These are phyloP conservation scores for Delia radicum DNA, from an alignment of 1,140 invertebrate species.

Conservation along the genomic window DNA sequence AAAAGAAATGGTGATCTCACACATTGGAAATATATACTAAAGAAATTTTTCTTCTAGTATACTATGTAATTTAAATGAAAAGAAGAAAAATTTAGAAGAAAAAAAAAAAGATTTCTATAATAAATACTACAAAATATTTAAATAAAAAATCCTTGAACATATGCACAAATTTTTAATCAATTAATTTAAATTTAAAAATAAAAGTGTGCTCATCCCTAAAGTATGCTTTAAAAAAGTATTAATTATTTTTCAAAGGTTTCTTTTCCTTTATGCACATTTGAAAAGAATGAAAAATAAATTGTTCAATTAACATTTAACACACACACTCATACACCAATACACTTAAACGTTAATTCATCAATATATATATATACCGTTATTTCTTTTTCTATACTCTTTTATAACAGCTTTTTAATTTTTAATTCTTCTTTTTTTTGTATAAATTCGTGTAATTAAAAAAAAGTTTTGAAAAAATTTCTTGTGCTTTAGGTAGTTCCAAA, in stretches of 20 bases:
- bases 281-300: not conserved
- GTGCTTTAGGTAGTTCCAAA: not conserved
- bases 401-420: constrained; percentile 3
- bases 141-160: no score
- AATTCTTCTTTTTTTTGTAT: not conserved
- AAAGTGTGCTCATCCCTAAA: not conserved
- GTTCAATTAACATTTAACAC: constrained; percentile 22
- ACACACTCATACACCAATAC: constrained; percentile 7
- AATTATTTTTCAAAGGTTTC: constrained; percentile 2
- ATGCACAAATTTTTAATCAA: not conserved
- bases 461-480: not conserved
- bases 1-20: constrained; percentile 22
- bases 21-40: constrained; percentile 13
- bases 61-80: no score
- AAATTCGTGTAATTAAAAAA: not conserved
- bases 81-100: no score
- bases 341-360: not conserved
- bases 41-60: constrained; percentile 9
- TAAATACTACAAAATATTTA: no score
- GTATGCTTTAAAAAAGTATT: constrained; percentile 11
- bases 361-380: constrained; percentile 16
- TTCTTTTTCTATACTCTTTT: constrained; percentile 10
- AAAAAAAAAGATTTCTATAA: no score
- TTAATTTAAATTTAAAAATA: not conserved
- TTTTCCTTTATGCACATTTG: not conserved